Percentiles rank a stretch among this genome's conserved stretches.
Conservation (phyloP, 1,140 invertebrate genomes). For the Trichonephila clavipes region DNA sequence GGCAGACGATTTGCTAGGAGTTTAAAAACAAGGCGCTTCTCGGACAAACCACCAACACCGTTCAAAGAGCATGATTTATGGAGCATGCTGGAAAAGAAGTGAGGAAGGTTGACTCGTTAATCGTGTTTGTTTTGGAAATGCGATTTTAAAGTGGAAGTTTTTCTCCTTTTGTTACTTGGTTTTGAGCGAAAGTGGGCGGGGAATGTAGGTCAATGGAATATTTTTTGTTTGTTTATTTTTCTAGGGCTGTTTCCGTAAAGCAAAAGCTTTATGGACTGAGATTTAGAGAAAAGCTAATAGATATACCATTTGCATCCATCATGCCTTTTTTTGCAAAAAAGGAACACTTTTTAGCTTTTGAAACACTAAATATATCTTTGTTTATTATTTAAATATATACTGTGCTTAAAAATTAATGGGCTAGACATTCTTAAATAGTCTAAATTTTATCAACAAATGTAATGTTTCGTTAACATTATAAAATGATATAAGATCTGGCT, state of each 20-base stretch:
- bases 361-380: too few relatives aligned
- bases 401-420: too few relatives aligned
- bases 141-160: constrained; percentile 60
- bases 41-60: constrained; percentile 63
- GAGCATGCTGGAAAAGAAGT: not conserved
- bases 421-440: too few relatives aligned
- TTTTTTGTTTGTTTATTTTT: not conserved
- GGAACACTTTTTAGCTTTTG: too few relatives aligned
- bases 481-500: too few relatives aligned
- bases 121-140: constrained; percentile 71
- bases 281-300: not conserved
- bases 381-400: too few relatives aligned
- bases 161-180: constrained; percentile 25
- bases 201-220: constrained; percentile 50
- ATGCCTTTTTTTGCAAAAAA: not conserved
- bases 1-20: constrained; percentile 37
- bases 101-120: constrained; percentile 32
- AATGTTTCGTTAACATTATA: too few relatives aligned
- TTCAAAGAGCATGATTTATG: constrained; percentile 64
- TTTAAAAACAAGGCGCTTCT: constrained; percentile 45
- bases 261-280: not conserved
- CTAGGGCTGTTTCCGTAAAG: not conserved
- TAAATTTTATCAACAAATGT: too few relatives aligned
- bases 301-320: not conserved
- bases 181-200: constrained; percentile 7